These are phyloP conservation scores for Zosterops japonicus DNA, from an alignment of 2,113 vertebrate species.

Conservation along the genomic window DNA sequence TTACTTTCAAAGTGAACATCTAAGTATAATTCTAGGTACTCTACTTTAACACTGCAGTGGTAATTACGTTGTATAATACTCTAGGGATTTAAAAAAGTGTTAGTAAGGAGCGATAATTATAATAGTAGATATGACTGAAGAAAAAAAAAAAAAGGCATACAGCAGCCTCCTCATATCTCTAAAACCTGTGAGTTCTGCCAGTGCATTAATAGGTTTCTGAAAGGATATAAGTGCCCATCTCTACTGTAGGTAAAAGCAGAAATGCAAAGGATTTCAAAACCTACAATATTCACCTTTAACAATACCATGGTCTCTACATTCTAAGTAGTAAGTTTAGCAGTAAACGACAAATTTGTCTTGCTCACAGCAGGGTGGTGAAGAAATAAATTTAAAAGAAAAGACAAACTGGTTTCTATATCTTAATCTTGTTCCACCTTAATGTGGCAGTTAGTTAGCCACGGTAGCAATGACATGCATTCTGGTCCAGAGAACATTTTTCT, in stretches of 20 bases:
- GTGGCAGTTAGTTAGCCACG: neutral
- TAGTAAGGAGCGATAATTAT: neutral
- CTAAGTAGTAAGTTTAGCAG: neutral
- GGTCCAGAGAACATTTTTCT: neutral
- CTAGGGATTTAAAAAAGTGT: neutral
- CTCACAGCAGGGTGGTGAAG: neutral
- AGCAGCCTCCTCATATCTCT: neutral
- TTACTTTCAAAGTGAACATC: neutral
- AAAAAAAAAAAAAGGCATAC: neutral
- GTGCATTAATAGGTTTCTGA: neutral
- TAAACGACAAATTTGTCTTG: neutral
- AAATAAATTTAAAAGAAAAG: neutral
- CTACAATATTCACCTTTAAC: neutral
- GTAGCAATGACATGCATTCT: neutral
- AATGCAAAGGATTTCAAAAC: neutral
- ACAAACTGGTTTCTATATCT: neutral
- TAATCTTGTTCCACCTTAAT: neutral
- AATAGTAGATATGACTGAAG: neutral
- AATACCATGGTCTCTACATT: neutral
- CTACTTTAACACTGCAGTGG: neutral
- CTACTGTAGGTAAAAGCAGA: neutral
- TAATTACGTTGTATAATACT: neutral
- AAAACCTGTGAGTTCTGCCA: neutral
- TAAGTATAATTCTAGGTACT: neutral
- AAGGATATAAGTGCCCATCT: neutral